These are phyloP conservation scores for Xenotilapia longispinis DNA, from an alignment of 2,113 vertebrate species.

Conservation along the genomic window DNA sequence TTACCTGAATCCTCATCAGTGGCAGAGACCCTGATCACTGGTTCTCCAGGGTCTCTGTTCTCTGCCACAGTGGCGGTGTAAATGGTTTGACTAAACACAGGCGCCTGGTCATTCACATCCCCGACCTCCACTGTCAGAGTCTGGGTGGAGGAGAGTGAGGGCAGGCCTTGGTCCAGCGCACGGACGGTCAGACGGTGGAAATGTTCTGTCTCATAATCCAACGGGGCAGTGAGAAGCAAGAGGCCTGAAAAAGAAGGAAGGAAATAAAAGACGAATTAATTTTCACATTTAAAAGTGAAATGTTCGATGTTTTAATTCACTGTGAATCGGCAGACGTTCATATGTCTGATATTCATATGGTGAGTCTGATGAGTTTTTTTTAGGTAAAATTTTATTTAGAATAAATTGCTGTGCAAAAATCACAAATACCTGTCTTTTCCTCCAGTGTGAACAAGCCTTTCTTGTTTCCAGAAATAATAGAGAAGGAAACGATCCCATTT, in stretches of 20 bases:
- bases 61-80: conserved; percentile 78
- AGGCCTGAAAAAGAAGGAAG: conserved; percentile 68
- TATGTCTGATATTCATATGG: background rate
- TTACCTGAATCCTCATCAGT: conserved; percentile 84
- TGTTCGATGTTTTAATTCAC: background rate
- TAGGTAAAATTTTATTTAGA: background rate
- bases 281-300: background rate
- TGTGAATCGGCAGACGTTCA: background rate
- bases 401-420: background rate
- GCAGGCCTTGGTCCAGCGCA: conserved; percentile 75
- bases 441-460: conserved; percentile 74
- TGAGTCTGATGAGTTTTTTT: background rate
- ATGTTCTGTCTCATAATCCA: conserved; percentile 78
- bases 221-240: conserved; percentile 66
- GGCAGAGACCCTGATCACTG: conserved; percentile 77
- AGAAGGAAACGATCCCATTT: conserved; percentile 76
- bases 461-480: conserved; percentile 78
- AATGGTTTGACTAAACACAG: conserved; percentile 69
- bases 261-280: background rate
- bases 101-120: conserved; percentile 83
- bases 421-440: conserved; percentile 75
- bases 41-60: conserved; percentile 76
- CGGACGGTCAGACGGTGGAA: conserved; percentile 72
- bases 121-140: conserved; percentile 77
- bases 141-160: conserved; percentile 79